A percentile compares a stretch with the other conserved stretches of the same genome.
phyloP scores from a whole-genome alignment of 2,113 vertebrate genomes.

The Seriola rivoliana region DNA sequence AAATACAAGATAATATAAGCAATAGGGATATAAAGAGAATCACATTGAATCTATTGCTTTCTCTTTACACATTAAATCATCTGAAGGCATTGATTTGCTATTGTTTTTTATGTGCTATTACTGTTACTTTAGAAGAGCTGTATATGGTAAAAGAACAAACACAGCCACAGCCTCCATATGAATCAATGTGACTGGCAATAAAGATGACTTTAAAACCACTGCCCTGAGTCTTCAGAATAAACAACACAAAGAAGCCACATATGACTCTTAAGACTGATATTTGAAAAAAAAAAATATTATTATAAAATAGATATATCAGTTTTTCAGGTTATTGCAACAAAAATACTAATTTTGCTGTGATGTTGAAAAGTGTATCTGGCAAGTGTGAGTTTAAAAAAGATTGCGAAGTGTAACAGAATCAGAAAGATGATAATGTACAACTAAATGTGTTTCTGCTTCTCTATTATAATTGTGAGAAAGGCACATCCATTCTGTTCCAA shows the following conservation, averaged over 20 bases:
- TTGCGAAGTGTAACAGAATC: slow-evolving; percentile 1
- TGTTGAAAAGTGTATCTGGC: not conserved
- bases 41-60: slow-evolving; percentile 2
- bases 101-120: not conserved
- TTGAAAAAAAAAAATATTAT: too few species aligned
- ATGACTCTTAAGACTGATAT: not conserved
- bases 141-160: not conserved
- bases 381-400: slow-evolving; percentile 2
- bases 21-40: not conserved
- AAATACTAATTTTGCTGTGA: not conserved
- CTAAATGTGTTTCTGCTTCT: slow-evolving; percentile 23
- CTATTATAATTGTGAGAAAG: slow-evolving; percentile 46
- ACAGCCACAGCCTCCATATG: not conserved
- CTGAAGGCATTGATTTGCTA: not conserved
- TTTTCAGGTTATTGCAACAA: not conserved
- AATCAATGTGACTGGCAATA: not conserved
- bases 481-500: slow-evolving; percentile 14
- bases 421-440: not conserved
- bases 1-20: not conserved
- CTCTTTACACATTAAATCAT: slow-evolving; percentile 11
- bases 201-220: not conserved
- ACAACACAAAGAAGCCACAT: not conserved
- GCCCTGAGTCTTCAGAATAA: not conserved
- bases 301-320: not conserved
- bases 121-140: not conserved